Conservation (phyloP, 2,113 vertebrate genomes). For the Actenoides hombroni region DNA sequence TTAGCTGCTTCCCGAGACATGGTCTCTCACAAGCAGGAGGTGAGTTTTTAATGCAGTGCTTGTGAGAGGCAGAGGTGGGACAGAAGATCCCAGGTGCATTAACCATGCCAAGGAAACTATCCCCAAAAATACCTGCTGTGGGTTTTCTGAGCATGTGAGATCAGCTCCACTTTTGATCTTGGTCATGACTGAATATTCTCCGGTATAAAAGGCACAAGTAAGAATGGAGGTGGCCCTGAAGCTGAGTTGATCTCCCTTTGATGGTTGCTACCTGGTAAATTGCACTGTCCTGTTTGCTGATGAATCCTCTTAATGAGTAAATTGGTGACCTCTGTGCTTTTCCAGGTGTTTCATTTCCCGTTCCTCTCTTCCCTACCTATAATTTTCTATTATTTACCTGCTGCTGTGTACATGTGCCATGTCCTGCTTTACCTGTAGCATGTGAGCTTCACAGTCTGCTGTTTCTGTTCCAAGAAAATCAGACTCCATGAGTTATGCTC, state of each 20-base stretch:
- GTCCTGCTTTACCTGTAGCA: too few species aligned
- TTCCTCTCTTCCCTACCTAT: background rate
- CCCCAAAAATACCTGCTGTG: background rate
- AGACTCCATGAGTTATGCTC: background rate
- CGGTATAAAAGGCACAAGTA: background rate
- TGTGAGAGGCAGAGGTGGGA: background rate
- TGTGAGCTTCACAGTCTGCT: background rate
- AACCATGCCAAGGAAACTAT: background rate
- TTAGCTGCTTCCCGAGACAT: rapidly evolving
- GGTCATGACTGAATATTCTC: background rate
- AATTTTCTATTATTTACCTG: background rate
- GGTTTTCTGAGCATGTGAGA: background rate
- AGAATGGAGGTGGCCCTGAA: background rate
- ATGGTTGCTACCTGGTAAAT: background rate
- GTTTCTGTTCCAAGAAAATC: background rate
- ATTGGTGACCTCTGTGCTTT: background rate
- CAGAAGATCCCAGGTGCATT: background rate
- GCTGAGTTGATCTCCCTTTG: background rate
- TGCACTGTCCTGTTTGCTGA: background rate
- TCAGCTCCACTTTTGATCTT: background rate
- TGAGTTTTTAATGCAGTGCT: background rate
- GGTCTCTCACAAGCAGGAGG: rapidly evolving
- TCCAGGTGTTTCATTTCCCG: background rate
- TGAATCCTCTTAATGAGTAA: background rate
- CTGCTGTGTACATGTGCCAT: background rate